Evolutionary conservation across 2,113 vertebrate genomes (phyloP).

Genomic region (Anarhynchus alexandrinus): DNA sequence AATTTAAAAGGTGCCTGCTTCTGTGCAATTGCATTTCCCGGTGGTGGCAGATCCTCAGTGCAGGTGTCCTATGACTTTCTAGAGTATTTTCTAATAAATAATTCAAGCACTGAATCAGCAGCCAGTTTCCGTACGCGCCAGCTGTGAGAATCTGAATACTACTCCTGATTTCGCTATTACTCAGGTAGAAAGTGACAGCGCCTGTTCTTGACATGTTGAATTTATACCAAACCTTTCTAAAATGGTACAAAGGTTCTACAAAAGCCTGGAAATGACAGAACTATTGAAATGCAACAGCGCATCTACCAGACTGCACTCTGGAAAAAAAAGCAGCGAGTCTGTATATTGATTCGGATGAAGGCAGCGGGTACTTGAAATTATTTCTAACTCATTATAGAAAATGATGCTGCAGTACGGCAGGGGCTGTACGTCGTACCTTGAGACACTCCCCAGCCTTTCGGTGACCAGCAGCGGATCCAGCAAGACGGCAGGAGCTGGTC

Average conservation of each 20-base stretch:
- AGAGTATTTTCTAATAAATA: not conserved
- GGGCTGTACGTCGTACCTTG: not conserved
- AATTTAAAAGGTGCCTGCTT: not conserved
- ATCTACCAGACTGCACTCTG: not conserved
- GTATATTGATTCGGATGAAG: not conserved
- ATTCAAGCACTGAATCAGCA: constrained; percentile 24
- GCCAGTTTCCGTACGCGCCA: not conserved
- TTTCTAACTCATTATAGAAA: not conserved
- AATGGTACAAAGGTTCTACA: not conserved
- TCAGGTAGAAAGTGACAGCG: not conserved
- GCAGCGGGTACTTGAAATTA: not conserved
- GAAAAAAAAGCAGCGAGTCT: not conserved
- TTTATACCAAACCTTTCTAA: not conserved
- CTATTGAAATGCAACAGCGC: not conserved
- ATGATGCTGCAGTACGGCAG: not conserved
- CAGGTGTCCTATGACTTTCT: not conserved
- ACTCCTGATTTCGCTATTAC: not conserved
- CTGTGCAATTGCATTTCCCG: not conserved
- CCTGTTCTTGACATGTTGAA: not conserved
- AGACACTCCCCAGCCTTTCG: not conserved
- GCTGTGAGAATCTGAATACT: not conserved
- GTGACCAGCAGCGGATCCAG: not conserved
- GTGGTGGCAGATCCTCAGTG: not conserved
- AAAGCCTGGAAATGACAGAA: not conserved
- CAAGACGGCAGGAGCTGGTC: not conserved